Evolutionary conservation across 2,888 invertebrate genomes (phyloP), one percentile per base, ranked within the genome.

Genomic region (Rotaria macrura): DNA sequence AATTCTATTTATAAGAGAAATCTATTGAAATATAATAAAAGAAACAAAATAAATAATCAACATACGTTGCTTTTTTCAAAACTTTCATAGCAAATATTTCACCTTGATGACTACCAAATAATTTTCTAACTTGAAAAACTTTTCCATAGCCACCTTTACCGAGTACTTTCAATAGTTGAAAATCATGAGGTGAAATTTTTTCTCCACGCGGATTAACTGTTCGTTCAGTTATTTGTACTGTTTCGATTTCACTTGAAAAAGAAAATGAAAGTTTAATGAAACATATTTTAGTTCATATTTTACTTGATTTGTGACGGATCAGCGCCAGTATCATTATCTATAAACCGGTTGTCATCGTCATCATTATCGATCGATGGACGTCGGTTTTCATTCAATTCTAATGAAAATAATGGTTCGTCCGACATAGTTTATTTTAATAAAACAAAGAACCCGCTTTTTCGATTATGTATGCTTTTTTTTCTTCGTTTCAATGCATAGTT

Each of bases 21-120:
- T 5, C 17, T 14, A 57, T 10, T 25, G 23, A 29, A 57, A 14
- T 29, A 29, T 17, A 17, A 49, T 49, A 17, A 1, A 49, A 17
- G 17, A 49, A 17, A 49, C 0, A 17, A 49, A 5, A 12, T 47
- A 14, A 47, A 17, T 49, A 12, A 49, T 49, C 3, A 49, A 14
- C 34, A 34, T 65, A 65, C 74, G 86, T 87, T 84, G 91, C 91
- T 90, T 92, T 92, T 90, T 95, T 95, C 86, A 99, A 92, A 87
- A 99, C 98, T 93, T 99, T 99, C 99, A 99, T 99, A 86, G 99
- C 99, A 93, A 97, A 99, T 89, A 97, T 95, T 89, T 95, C 94
- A 87, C 95, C 95, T 85, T 94, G 93, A 93, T 98, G 97, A 89
- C 94, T 93, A 34, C 97, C 98, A 87, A 94, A 94, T 87, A 94